These are phyloP conservation scores for Ceyx melanurus DNA, from an alignment of 2,113 vertebrate genomes.

Conservation along the genomic window DNA sequence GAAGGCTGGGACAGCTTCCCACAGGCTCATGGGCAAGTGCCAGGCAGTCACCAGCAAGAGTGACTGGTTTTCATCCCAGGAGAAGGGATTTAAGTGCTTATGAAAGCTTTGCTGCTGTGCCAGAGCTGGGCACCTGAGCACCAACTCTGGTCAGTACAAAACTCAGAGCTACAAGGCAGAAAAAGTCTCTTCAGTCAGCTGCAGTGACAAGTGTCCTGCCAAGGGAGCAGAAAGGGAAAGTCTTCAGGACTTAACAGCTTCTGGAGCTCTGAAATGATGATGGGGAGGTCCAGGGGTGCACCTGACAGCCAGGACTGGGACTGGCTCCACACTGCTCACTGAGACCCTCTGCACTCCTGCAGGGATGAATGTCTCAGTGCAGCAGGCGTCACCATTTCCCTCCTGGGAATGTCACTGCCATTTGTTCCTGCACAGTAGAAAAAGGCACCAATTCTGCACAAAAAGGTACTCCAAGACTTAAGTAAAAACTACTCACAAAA, in stretches of 20 bases:
- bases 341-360: not conserved
- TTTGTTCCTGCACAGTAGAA: not conserved
- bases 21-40: not conserved
- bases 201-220: not conserved
- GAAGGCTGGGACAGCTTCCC: not conserved
- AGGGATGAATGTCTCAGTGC: not conserved
- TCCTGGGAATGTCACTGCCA: not conserved
- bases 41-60: not conserved
- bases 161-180: not conserved
- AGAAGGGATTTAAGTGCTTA: slow-evolving; percentile 29
- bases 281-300: not conserved
- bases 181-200: not conserved
- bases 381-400: not conserved
- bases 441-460: slow-evolving; percentile 16
- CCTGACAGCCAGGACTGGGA: accelerated
- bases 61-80: not conserved
- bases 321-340: not conserved
- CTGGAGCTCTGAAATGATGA: not conserved
- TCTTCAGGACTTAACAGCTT: not conserved
- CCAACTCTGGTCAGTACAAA: not conserved
- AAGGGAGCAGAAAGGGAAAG: not conserved
- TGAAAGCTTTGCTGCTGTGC: not conserved
- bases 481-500: not conserved
- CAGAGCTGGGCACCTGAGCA: not conserved
- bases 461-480: not conserved